Evolutionary conservation across 1,140 invertebrate species (phyloP).

Genomic region (Panagrolaimus sp.): DNA sequence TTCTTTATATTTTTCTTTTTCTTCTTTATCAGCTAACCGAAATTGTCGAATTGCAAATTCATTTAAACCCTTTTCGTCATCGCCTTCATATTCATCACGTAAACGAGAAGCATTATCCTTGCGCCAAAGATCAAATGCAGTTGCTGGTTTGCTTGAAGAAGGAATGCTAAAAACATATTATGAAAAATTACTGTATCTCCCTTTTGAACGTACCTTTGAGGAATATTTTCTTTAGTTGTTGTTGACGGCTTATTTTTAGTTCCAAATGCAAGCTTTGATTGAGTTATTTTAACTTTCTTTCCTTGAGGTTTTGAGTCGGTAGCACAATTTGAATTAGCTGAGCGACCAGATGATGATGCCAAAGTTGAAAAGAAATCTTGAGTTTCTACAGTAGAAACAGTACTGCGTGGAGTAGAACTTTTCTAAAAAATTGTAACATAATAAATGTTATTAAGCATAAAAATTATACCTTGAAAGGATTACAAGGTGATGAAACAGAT

Average conservation of each 20-base stretch:
- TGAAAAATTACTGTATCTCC: not conserved
- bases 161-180: not conserved
- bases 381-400: too few relatives aligned
- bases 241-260: too few relatives aligned
- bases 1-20: not conserved
- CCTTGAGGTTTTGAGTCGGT: not conserved
- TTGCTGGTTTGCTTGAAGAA: not conserved
- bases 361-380: not conserved
- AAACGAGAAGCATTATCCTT: not conserved
- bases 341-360: not conserved
- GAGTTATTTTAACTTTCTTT: not conserved
- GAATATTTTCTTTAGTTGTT: too few relatives aligned
- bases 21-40: not conserved
- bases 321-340: not conserved
- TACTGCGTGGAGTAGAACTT: too few relatives aligned
- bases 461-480: too few relatives aligned
- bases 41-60: constrained; percentile 1
- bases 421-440: too few relatives aligned
- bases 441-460: too few relatives aligned
- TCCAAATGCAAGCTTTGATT: constrained; percentile 2
- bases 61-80: not conserved
- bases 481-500: too few relatives aligned
- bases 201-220: too few relatives aligned
- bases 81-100: not conserved
- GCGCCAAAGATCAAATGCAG: not conserved